phyloP scores from a whole-genome alignment of 2,797 vertebrate genomes.

The Okamejei kenojei region DNA sequence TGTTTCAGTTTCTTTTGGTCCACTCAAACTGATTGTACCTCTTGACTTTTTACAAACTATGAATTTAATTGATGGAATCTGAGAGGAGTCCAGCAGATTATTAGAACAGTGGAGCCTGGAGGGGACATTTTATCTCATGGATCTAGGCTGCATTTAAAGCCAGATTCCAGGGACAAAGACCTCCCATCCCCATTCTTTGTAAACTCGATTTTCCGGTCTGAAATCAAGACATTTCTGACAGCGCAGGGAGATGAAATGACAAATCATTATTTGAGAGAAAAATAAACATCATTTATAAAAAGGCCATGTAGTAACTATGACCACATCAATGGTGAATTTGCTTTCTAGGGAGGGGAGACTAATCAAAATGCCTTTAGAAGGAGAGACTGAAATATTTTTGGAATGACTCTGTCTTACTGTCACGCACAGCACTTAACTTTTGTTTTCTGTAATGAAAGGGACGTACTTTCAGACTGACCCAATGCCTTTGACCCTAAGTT shows the following conservation, averaged over 20 bases:
- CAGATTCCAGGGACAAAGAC: neutral
- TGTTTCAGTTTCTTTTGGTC: too few species aligned
- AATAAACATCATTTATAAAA: neutral
- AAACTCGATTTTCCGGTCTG: slow-evolving; percentile 13
- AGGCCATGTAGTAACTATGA: neutral
- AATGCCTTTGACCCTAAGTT: neutral
- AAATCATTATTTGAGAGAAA: neutral
- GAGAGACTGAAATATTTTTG: neutral
- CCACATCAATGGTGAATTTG: slow-evolving; percentile 8
- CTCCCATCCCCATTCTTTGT: neutral
- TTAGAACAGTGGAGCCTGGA: neutral
- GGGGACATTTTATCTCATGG: neutral
- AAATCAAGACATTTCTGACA: slow-evolving; percentile 4
- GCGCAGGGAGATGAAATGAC: neutral
- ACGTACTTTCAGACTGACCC: neutral
- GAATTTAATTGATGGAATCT: neutral
- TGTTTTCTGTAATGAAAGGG: neutral
- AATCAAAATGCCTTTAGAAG: neutral
- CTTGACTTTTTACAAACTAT: too few species aligned
- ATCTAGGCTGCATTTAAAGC: neutral
- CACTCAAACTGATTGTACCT: too few species aligned
- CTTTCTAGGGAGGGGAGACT: neutral
- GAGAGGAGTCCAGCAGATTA: neutral
- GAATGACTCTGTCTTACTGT: too few species aligned
- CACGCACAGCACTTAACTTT: neutral